Evolutionary conservation across 2,113 vertebrate genomes (phyloP).

Genomic region (Oriolus oriolus): DNA sequence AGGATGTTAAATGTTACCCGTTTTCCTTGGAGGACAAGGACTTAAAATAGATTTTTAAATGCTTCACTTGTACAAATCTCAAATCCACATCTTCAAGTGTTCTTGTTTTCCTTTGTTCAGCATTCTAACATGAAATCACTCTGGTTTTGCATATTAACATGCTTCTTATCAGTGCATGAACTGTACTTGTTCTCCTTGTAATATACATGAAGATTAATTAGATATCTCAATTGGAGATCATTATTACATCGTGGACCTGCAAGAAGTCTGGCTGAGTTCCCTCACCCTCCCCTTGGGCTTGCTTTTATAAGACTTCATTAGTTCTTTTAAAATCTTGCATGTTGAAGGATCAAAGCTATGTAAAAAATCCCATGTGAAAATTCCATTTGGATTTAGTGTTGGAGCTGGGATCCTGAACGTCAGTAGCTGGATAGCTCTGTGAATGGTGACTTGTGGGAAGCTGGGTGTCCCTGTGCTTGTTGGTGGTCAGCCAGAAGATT

Average conservation of each 20-base stretch:
- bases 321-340: background rate
- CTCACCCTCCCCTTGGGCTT: background rate
- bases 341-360: background rate
- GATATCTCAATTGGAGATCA: background rate
- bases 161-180: background rate
- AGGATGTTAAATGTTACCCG: background rate
- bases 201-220: background rate
- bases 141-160: background rate
- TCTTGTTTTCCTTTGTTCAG: background rate
- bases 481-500: background rate
- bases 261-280: background rate
- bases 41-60: background rate
- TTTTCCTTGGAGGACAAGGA: background rate
- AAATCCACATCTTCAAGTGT: background rate
- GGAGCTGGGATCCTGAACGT: background rate
- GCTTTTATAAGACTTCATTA: background rate
- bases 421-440: background rate
- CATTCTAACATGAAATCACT: background rate
- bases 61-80: background rate
- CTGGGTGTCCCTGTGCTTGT: background rate
- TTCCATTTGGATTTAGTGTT: background rate
- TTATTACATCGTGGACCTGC: fast-evolving
- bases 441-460: background rate
- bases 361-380: background rate
- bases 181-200: background rate